Evolutionary conservation across 2,797 vertebrate genomes (phyloP), one percentile per base, ranked within the genome.

Genomic region (Chelmon rostratus): DNA sequence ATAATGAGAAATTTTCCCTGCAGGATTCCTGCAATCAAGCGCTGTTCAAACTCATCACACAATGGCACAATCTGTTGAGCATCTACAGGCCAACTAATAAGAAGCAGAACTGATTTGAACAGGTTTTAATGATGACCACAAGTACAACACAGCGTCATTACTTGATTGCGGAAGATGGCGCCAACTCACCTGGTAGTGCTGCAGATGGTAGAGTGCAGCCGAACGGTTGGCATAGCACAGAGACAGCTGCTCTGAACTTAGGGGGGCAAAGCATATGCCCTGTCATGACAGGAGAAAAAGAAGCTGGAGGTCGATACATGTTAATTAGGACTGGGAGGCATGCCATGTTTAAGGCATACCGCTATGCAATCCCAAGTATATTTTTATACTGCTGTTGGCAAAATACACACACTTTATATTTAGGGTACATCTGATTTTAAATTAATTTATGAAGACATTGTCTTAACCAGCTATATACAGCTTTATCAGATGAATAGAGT

Each of bases 171-270:
- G 50, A 65, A 35, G 44, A 49, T 31, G 71, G 28, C 10, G 13
- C 25, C 28, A 35, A 57, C 96, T 97, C 77, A 99, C 98, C 91
- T 96, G 94, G 71, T 96, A 96, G 50, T 73, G 89, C 25, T 94
- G 94, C 82, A 98, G 96, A 86, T 95, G 95, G 92, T 95, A 96
- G 56, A 99, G 95, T 3, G 97, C 96, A 0, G 98, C 98, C 0
- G 98, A 99, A 79, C 97, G 97, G 93, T 99, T 99, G 90, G 97
- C 97, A 0, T 96, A 98, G 91, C 97, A 98, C 87, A 99, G 18
- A 4, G 97, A 93, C 62, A 97, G 90, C 84, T 97, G 95, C 18
- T 96, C 95, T 1, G 95, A 96, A 82, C 89, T 81, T 31, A 80
- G 91, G 37, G 69, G 86, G 67, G 97, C 94, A 19, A 95, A 94